These are phyloP conservation scores for Polypterus bichir DNA, from an alignment of 2,113 vertebrate genomes.

Conservation along the genomic window DNA sequence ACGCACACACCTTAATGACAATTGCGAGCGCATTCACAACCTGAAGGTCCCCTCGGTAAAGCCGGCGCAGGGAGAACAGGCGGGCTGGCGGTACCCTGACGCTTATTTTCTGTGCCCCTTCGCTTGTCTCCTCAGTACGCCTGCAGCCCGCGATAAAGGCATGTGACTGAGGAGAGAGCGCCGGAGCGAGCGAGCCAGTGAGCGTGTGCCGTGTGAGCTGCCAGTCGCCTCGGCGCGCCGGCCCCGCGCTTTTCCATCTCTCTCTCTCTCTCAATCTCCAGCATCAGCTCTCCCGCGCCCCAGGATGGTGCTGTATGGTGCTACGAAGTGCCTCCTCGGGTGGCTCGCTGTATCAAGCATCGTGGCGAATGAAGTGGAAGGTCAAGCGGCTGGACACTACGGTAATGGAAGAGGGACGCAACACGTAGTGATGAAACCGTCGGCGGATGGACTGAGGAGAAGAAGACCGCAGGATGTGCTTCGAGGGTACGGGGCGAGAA, in stretches of 20 bases:
- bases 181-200: too few species aligned
- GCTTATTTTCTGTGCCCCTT: too few species aligned
- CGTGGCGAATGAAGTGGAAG: conserved; percentile 22
- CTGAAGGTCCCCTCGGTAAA: too few species aligned
- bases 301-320: conserved; percentile 38
- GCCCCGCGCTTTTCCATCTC: not conserved
- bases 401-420: conserved; percentile 12
- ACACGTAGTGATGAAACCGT: conserved; percentile 15
- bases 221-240: not conserved
- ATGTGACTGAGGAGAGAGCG: too few species aligned
- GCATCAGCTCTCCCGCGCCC: conserved; percentile 1
- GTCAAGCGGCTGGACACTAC: conserved; percentile 18
- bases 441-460: conserved; percentile 38
- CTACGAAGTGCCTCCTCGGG: conserved; percentile 31
- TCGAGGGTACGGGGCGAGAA: conserved; percentile 46
- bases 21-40: too few species aligned
- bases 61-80: too few species aligned
- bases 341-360: conserved; percentile 32
- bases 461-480: conserved; percentile 56
- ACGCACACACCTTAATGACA: too few species aligned
- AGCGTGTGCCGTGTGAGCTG: too few species aligned
- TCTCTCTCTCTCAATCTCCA: too few species aligned
- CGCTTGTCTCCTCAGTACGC: too few species aligned
- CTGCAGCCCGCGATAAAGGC: too few species aligned
- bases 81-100: too few species aligned